Evolutionary conservation across 1,140 invertebrate genomes (phyloP), one percentile per base, ranked within the genome.

Genomic region (Uloborus diversus): DNA sequence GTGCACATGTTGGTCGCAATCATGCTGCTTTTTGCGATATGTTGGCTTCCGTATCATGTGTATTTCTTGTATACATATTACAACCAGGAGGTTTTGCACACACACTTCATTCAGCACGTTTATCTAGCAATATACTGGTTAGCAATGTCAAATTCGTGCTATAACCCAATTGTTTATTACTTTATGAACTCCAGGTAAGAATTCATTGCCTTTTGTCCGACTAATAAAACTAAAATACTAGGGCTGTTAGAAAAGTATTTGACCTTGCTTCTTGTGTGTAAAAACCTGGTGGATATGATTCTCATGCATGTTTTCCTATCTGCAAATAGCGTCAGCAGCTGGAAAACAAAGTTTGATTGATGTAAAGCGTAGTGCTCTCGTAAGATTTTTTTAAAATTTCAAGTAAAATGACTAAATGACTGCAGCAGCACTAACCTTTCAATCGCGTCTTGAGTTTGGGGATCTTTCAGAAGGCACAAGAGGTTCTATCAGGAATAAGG

Each of bases 1-100:
- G 95, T 96, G n/a, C 96, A 96, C 86, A 95, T 95, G 94, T 93
- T 96, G 92, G 94, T 95, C 53, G 92, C 94, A 20, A 93, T 95
- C 3, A 93, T 94, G 59, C 87, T 91, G 82, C 53, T 84, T 4
- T 96, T 96, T 84, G 93, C 91, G 30, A 90, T 96, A 20, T 97
- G 95, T 86, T 98, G 96, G 96, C 88, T 96, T 57, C 95, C 95
- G 0, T 96, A 94, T 85, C 95, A 97, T 85, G 89, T 93, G 9
- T 98, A 96, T 86, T 96, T 97, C 86, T 92, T 97, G 78, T 87
- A 96, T n/a, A 92, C 91, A 0, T 92, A 93, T 27, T 91, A 93
- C 83, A 91, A 92, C 84, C 93, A 93, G 2, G 90, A 92, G 59
- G 90, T 95, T 56, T 87, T 92, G 30, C 90, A 91, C 69, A 65